Base-by-base conservation (phyloP, 2,888 invertebrate genomes). In the Tachina grossa region DNA sequence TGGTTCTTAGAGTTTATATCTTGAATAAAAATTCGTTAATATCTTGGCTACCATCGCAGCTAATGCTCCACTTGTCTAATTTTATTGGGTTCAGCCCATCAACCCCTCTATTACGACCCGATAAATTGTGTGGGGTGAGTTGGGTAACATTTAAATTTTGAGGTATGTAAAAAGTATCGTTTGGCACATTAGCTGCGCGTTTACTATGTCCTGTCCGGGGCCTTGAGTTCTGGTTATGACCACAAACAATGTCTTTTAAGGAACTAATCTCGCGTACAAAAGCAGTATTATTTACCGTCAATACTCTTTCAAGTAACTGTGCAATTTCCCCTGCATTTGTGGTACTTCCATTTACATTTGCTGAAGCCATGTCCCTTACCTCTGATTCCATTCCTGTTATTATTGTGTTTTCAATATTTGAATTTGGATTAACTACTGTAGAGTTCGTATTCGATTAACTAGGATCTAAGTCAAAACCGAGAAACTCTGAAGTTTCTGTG, bases 61-160 rank as follows among this genome's bases (percentile, higher is more conserved):
- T 13, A 47, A 47, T 47, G 14, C 14, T 47, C 47, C 47, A 47
- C 14, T 47, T 47, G 14, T 47, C 47, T 47, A 47, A 13, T 47
- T 13, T 47, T 31, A 31, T 6, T 6, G 31, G 31, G 31, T 31
- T 31, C 0, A 31, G 1, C 31, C 31, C 31, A 31, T 31, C 31
- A 31, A 31, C 31, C 31, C 31, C 31, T 1, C 31, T 31, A 31
- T 31, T 31, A 5, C 31, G 31, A 47, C 47, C 14, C 71, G 47
- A 47, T 71, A 6, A 65, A 71, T 72, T 71, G 65, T 13, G 71
- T 16, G 2, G 55, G 13, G 31, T n/a, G 49, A 22, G 39, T 0
- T 31, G 5, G 14, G 39, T 63, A 10, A 14, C 43, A 43, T 65
- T 65, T 47, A 22, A 14, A 47, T 11, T 13, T 22, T 13, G 51